A percentile compares a stretch with the other conserved stretches of the same genome.
These are phyloP conservation scores for Dynastes hyllus DNA, from an alignment of 2,888 invertebrate genomes.

Conservation along the genomic window DNA sequence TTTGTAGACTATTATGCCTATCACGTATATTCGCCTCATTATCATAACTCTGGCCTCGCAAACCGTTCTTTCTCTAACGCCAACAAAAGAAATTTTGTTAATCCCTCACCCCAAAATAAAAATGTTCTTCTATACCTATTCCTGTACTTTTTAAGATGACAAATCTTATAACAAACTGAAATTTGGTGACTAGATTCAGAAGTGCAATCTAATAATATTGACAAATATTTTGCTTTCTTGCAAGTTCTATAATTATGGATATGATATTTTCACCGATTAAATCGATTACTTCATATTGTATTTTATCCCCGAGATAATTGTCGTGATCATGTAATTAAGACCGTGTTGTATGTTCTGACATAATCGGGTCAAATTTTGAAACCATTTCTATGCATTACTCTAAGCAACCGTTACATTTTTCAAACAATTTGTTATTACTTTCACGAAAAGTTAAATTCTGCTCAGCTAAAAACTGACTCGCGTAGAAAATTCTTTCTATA, in stretches of 20 bases:
- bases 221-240: not conserved
- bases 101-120: constrained; percentile 6
- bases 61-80: constrained; percentile 43
- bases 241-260: not conserved
- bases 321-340: constrained; percentile 3
- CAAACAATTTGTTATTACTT: constrained; percentile 12
- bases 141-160: not conserved
- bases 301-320: constrained; percentile 8
- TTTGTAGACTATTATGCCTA: constrained; percentile 1
- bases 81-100: not conserved
- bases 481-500: not conserved
- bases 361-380: constrained; percentile 11
- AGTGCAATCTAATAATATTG: not conserved
- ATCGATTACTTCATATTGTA: not conserved
- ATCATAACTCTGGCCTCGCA: constrained; percentile 59
- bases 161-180: constrained; percentile 1
- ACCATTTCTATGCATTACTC: constrained; percentile 1
- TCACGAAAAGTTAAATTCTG: not conserved
- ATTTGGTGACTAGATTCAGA: constrained; percentile 1
- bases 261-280: constrained; percentile 10
- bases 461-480: not conserved
- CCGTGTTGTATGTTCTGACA: constrained; percentile 6
- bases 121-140: constrained; percentile 5
- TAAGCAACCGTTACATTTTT: not conserved
- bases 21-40: constrained; percentile 58